Percentiles rank a stretch among this genome's conserved stretches.
These are phyloP conservation scores for Tenebrio molitor DNA, from an alignment of 1,140 invertebrate genomes.

Conservation along the genomic window DNA sequence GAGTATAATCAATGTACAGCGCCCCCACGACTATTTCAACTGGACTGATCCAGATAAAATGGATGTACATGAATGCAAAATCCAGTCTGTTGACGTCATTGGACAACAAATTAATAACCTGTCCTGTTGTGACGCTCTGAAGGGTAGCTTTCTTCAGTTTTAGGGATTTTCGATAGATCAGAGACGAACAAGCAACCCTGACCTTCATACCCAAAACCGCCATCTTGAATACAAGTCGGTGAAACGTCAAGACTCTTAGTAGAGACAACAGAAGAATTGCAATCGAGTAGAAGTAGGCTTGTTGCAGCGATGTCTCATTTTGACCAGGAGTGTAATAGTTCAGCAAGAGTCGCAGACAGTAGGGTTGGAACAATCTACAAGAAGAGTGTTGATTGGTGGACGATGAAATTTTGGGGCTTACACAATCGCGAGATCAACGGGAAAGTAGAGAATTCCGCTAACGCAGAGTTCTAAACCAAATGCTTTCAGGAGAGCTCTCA, in stretches of 20 bases:
- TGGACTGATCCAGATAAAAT: constrained; percentile 80
- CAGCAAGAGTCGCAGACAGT: constrained; percentile 67
- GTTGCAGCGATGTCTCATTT: constrained; percentile 65
- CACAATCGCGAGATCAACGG: constrained; percentile 70
- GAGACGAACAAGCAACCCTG: constrained; percentile 81
- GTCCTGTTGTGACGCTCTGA: constrained; percentile 82
- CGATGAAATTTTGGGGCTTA: constrained; percentile 53
- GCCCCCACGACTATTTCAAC: constrained; percentile 77
- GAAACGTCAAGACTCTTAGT: constrained; percentile 77
- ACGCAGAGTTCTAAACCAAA: constrained; percentile 66
- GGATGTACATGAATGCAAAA: constrained; percentile 73
- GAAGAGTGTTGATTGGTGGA: background rate
- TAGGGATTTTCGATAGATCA: constrained; percentile 87
- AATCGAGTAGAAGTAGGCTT: constrained; percentile 78
- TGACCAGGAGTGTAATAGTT: constrained; percentile 74
- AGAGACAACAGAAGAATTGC: background rate
- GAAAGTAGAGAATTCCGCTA: constrained; percentile 68
- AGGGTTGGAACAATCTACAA: constrained; percentile 56
- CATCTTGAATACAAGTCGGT: constrained; percentile 85
- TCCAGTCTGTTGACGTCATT: constrained; percentile 84
- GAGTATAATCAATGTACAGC: constrained; percentile 77
- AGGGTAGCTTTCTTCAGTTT: constrained; percentile 75
- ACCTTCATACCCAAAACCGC: constrained; percentile 81
- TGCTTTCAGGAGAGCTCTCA: constrained; percentile 61
- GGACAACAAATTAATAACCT: constrained; percentile 88